Conservation (phyloP, 92 coral and sea anemone species). For the Heteractis magnifica region DNA sequence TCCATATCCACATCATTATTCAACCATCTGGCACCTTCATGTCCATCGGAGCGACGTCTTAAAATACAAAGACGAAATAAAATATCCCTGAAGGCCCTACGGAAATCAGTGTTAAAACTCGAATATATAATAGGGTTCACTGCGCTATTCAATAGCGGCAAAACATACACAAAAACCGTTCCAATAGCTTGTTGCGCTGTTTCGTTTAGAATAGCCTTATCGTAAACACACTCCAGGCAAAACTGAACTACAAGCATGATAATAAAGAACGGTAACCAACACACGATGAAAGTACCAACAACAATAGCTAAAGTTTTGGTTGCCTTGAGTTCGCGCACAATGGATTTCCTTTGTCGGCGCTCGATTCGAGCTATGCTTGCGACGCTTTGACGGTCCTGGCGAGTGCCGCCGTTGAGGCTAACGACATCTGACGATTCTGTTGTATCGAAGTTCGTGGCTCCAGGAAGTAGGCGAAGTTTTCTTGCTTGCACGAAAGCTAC, state of each 20-base stretch:
- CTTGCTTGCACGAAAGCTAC: constrained; percentile 92
- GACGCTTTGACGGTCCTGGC: constrained; percentile 52
- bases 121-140: constrained; percentile 94
- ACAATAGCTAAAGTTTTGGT: constrained; percentile 94
- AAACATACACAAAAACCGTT: constrained; percentile 75
- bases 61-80: constrained; percentile 50
- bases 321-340: constrained; percentile 93
- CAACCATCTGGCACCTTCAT: constrained; percentile 11
- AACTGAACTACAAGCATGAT: constrained; percentile 76
- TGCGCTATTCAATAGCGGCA: constrained; percentile 88
- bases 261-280: constrained; percentile 91
- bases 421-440: constrained; percentile 35
- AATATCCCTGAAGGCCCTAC: constrained; percentile 80
- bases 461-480: constrained; percentile 55
- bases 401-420: constrained; percentile 19
- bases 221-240: constrained; percentile 48
- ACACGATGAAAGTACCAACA: constrained; percentile 85
- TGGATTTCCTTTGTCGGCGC: constrained; percentile 68
- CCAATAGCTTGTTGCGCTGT: constrained; percentile 68
- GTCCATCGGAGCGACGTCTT: constrained; percentile 22
- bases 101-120: constrained; percentile 88
- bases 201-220: constrained; percentile 25
- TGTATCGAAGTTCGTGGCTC: constrained; percentile 36
- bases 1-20: constrained; percentile 45
- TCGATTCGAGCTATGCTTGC: constrained; percentile 70